These are phyloP conservation scores for Scotopteryx bipunctaria DNA, from an alignment of 2,888 invertebrate species.

Conservation along the genomic window DNA sequence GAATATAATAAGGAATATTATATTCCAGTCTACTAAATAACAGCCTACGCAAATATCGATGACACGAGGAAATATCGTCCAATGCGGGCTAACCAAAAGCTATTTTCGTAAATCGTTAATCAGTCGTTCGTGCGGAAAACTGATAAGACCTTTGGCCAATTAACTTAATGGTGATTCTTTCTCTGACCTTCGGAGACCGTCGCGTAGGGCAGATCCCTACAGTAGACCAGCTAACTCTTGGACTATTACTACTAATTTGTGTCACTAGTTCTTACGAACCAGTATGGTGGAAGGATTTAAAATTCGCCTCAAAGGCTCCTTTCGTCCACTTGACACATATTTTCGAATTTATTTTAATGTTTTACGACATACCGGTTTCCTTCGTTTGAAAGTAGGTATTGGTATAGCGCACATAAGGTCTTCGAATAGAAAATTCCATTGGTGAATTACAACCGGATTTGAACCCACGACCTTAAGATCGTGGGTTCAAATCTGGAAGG, in stretches of 20 bases:
- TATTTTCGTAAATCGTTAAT: slow-evolving; percentile 78
- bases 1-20: neutral
- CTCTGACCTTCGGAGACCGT: slow-evolving; percentile 53
- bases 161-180: slow-evolving; percentile 78
- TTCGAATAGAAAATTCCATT: too few species aligned
- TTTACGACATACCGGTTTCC: too few species aligned
- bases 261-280: too few species aligned
- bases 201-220: slow-evolving; percentile 12
- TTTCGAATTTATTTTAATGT: too few species aligned
- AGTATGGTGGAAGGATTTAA: too few species aligned
- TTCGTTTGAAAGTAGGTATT: too few species aligned
- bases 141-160: slow-evolving; percentile 78
- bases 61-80: slow-evolving; percentile 50
- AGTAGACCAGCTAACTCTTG: slow-evolving; percentile 3
- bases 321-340: too few species aligned
- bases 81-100: slow-evolving; percentile 57
- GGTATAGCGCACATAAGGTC: too few species aligned
- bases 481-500: too few species aligned
- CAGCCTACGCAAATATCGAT: slow-evolving; percentile 8
- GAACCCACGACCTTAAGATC: too few species aligned
- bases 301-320: too few species aligned
- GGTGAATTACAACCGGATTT: too few species aligned
- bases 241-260: neutral
- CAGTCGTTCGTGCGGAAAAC: slow-evolving; percentile 72
- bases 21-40: neutral